Base-by-base conservation (phyloP, 2,797 vertebrate genomes). In the Crenichthys baileyi region DNA sequence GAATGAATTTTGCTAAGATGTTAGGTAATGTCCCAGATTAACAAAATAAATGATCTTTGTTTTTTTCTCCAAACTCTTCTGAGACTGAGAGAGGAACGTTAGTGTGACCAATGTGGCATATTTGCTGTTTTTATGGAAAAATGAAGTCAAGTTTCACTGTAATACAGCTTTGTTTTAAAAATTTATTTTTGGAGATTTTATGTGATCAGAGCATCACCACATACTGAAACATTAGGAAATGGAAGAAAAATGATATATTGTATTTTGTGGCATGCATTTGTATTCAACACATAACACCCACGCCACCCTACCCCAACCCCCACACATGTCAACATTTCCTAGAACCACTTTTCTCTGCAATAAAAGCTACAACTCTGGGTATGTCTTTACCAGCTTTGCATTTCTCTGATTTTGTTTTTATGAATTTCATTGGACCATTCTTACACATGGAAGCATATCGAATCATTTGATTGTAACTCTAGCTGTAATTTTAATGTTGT, bases 1-100 rank as follows among this genome's bases (percentile, higher is more conserved):
- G 76, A 90, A 87, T 67, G 63, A 85, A 90, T 89, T 84, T 80
- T 84, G 55, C 44, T 85, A 90, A 88, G 83, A 89, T 70, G 70
- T 89, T 92, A 85, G 87, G 75, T 79, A 77, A 70, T 55, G 86
- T 92, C 88, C 90, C 84, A 93, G 88, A 87, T 91, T 82, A 89
- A 60, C 81, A 93, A 88, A 82, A 92, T 89, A 83, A 89, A 87
- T 88, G 67, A 90, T 83, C 24, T 50, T 79, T 16, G 74, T 36
- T 88, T 79, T 83, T 87, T 77, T 61, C 29, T 29, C 44, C 15
- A 39, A 72, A 76, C 41, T 82, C 65, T 68, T 79, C 72, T 50
- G 72, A 83, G 78, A 77, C 65, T 41, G 60, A 58, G 26, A 55
- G 20, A 70, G 73, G 55, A 92, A 78, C 85, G 82, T 85, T 81